Percentiles rank a stretch among this genome's conserved stretches.
Evolutionary conservation across 2,888 invertebrate genomes (phyloP).

Genomic region (Nowickia ferox): DNA sequence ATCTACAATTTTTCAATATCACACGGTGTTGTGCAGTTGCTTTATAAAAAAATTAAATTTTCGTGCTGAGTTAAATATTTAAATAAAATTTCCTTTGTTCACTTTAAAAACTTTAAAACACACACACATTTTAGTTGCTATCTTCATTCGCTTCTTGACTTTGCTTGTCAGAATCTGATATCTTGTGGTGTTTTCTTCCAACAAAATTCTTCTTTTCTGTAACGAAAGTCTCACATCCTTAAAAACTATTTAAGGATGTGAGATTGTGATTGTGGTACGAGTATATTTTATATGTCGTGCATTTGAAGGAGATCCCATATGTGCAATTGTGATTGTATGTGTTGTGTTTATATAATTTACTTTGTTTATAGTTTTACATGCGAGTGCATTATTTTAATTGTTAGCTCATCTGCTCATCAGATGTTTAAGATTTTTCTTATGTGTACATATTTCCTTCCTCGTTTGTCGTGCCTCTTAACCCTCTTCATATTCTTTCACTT

Average conservation of each 20-base stretch:
- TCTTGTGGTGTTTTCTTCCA: not conserved
- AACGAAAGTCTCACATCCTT: not conserved
- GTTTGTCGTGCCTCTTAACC: not conserved
- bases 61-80: too few relatives aligned
- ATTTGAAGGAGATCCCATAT: not conserved
- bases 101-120: too few relatives aligned
- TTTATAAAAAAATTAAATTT: too few relatives aligned
- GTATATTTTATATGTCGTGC: not conserved
- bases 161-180: not conserved
- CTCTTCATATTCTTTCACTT: not conserved
- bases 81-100: too few relatives aligned
- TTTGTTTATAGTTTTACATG: constrained; percentile 45
- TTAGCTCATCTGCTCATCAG: constrained; percentile 18
- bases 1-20: too few relatives aligned
- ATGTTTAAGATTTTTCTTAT: constrained; percentile 19
- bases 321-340: not conserved
- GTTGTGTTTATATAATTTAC: constrained; percentile 6
- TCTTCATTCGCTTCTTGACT: not conserved
- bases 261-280: constrained; percentile 8
- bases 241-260: constrained; percentile 31
- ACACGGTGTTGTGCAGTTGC: too few relatives aligned
- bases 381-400: constrained; percentile 51
- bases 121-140: too few relatives aligned
- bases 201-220: not conserved
- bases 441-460: not conserved